Evolutionary conservation across 2,113 vertebrate species (phyloP).

Genomic region (Ploceus nigricollis): DNA sequence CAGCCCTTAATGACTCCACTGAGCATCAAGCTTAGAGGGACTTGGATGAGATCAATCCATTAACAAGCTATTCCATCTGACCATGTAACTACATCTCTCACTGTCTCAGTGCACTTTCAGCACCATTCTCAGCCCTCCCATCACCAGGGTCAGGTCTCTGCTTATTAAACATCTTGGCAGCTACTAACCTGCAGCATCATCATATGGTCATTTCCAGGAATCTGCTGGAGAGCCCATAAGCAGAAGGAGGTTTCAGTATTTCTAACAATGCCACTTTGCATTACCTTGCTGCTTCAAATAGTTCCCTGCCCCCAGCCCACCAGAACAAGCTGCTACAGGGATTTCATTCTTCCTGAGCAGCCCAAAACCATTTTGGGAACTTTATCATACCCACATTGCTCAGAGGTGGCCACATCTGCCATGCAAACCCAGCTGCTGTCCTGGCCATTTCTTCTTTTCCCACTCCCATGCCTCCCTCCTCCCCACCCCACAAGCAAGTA

Average conservation of each 20-base stretch:
- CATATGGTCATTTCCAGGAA: background rate
- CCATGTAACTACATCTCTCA: background rate
- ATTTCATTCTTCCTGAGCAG: background rate
- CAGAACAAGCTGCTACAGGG: background rate
- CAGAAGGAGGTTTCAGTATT: background rate
- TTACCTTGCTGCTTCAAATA: background rate
- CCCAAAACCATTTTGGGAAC: background rate
- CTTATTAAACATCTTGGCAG: slow-evolving; percentile 14
- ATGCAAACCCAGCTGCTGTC: background rate
- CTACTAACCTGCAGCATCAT: background rate
- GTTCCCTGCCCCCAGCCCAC: background rate
- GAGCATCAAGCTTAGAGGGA: background rate
- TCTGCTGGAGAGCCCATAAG: background rate
- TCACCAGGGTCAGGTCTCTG: background rate
- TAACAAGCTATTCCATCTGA: background rate
- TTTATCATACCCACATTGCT: background rate
- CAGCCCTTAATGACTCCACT: background rate
- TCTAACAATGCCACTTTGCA: background rate
- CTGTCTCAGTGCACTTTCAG: background rate
- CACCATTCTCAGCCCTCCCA: background rate
- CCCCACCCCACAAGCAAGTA: fast-evolving
- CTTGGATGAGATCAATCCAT: slow-evolving; percentile 28
- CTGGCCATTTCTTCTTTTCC: background rate
- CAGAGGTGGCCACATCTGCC: background rate
- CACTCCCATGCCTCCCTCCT: background rate